Evolutionary conservation across 2,113 vertebrate species (phyloP).

Genomic region (Cepphus grylle): DNA sequence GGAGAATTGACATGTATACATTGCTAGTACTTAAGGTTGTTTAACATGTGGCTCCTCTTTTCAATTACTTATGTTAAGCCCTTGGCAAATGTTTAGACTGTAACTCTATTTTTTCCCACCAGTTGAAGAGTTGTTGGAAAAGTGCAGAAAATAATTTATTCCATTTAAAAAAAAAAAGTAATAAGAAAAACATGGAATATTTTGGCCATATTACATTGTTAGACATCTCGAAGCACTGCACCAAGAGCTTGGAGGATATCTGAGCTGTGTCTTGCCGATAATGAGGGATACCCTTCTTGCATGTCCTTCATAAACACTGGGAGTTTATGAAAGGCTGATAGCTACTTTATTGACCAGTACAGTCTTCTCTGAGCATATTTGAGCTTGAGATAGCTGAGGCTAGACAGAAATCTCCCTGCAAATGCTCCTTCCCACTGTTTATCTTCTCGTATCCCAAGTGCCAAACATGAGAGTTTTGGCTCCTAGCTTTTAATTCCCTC

Average conservation of each 20-base stretch:
- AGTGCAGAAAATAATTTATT: neutral
- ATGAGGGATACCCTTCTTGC: neutral
- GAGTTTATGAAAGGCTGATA: neutral
- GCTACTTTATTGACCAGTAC: neutral
- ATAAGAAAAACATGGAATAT: neutral
- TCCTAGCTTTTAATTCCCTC: neutral
- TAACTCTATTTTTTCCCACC: neutral
- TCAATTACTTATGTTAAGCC: neutral
- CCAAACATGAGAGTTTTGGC: neutral
- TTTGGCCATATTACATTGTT: neutral
- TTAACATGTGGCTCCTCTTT: neutral
- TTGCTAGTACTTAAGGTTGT: neutral
- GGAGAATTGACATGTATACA: neutral
- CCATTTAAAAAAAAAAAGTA: neutral
- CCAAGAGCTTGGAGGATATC: neutral
- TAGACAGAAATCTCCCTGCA: neutral
- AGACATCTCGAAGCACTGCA: neutral
- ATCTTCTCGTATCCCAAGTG: neutral
- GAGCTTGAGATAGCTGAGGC: neutral
- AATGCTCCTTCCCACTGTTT: neutral
- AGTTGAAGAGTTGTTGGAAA: neutral
- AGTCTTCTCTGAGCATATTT: neutral
- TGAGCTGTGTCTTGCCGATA: neutral
- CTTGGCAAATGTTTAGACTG: neutral
- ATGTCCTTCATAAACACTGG: neutral